Evolutionary conservation across 2,888 invertebrate species (phyloP), one percentile per base, ranked within the genome.

Genomic region (Meloe dianella): DNA sequence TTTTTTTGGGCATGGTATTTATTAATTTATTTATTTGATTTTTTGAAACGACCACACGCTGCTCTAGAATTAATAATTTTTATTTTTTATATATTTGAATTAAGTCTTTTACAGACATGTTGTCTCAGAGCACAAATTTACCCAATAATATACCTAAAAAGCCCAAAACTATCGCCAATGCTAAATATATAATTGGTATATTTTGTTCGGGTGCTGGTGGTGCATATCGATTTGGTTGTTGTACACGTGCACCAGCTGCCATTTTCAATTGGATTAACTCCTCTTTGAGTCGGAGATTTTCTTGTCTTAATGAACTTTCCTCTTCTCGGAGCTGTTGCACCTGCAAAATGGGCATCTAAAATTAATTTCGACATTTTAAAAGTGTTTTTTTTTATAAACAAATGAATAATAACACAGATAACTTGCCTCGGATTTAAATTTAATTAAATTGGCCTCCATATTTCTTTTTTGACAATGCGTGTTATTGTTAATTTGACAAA

Each of bases 251-350:
- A 79, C 85, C 77, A 83, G 85, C 63, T 79, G 81, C 80, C 80
- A 79, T 85, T 79, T 88, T 89, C 81, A 90, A 81, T 77, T 88
- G 88, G 75, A 90, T 82, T 76, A 91, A 74, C 84, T 91, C 90
- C 83, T 91, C 91, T 89, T 92, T 95, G 81, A 96, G 87, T 84
- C 90, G 89, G 77, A 93, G 86, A 86, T 94, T 94, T 85, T 96
- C 96, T 85, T 93, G 92, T 85, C 92, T 89, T 83, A 96, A 86
- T 82, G 88, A 87, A 84, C 89, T 91, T 81, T 93, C 91, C 78
- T 92, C 91, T 83, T 93, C 92, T 81, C 92, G 89, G 80, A 95
- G 87, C 83, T 89, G 89, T 82, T 89, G 90, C 61, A 94, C 88
- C 86, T 95, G 64, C 61, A 71, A 61, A 66, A 61, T 14, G 4